Evolutionary conservation across 2,113 vertebrate genomes (phyloP).

Genomic region (Nothobranchius furzeri): DNA sequence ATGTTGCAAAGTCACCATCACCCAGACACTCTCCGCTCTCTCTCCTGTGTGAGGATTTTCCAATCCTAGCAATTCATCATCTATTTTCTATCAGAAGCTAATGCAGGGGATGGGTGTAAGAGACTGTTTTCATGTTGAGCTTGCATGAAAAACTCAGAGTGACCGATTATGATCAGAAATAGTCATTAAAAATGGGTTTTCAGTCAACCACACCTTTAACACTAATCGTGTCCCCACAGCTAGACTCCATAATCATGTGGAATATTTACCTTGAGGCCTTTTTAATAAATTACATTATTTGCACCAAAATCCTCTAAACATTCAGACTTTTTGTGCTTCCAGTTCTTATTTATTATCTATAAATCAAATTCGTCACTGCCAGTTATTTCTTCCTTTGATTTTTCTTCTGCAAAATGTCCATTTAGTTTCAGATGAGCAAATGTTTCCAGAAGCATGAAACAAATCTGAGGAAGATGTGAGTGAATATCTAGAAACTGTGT

Average conservation of each 20-base stretch:
- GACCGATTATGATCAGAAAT: too few relatives aligned
- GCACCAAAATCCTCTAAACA: conserved; percentile 2
- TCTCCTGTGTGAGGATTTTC: too few relatives aligned
- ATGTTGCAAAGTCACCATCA: too few relatives aligned
- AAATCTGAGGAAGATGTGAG: conserved; percentile 9
- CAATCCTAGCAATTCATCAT: too few relatives aligned
- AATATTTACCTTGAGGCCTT: not conserved
- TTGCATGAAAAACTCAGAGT: too few relatives aligned
- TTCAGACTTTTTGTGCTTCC: conserved; percentile 29
- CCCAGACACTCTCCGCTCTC: too few relatives aligned
- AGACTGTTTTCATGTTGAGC: too few relatives aligned
- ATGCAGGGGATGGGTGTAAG: too few relatives aligned
- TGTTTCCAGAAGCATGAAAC: conserved; percentile 24
- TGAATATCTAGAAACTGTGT: conserved; percentile 28
- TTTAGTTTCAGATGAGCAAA: conserved; percentile 26
- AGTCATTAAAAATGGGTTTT: too few relatives aligned
- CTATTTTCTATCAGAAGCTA: too few relatives aligned
- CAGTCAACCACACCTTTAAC: not conserved
- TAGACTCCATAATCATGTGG: not conserved
- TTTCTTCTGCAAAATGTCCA: conserved; percentile 10
- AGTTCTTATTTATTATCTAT: conserved; percentile 47
- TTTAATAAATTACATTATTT: not conserved
- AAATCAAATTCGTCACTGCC: conserved; percentile 29
- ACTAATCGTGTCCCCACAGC: not conserved
- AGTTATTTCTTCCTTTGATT: conserved; percentile 21